Evolutionary conservation across 2,888 invertebrate species (phyloP).

Genomic region (Uloborus plumipes): DNA sequence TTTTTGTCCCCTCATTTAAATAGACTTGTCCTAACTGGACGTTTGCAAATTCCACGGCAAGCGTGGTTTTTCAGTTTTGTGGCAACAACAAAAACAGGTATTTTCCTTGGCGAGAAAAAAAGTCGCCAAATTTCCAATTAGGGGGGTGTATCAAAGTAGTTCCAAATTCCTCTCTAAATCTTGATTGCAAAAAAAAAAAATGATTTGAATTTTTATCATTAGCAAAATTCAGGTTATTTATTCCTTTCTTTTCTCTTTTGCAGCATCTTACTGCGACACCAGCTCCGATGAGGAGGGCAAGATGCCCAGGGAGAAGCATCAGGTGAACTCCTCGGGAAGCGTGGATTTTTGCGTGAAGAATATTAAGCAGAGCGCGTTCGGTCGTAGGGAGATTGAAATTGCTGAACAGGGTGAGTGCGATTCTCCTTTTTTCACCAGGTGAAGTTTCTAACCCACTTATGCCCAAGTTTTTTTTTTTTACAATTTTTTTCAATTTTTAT

Average conservation of each 20-base stretch:
- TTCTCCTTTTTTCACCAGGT: not conserved
- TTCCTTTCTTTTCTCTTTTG: not conserved
- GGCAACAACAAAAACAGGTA: too few species aligned
- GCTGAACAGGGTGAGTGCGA: slow-evolving; percentile 85
- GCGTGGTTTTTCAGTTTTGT: too few species aligned
- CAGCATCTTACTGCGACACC: slow-evolving; percentile 81
- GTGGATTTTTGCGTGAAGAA: slow-evolving; percentile 95
- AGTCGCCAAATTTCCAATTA: too few species aligned
- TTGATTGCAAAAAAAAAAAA: not conserved
- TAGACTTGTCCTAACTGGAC: too few species aligned
- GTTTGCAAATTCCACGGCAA: too few species aligned
- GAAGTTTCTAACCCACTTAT: too few species aligned
- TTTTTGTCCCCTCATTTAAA: too few species aligned
- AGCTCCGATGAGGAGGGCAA: slow-evolving; percentile 95
- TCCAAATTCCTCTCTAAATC: not conserved
- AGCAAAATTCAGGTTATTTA: not conserved
- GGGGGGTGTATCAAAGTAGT: too few species aligned
- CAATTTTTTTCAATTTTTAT: too few species aligned
- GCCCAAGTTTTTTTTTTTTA: too few species aligned
- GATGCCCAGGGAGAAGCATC: slow-evolving; percentile 91
- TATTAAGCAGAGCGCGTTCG: slow-evolving; percentile 92
- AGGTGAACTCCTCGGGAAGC: slow-evolving; percentile 86
- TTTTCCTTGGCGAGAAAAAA: too few species aligned
- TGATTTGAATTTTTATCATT: not conserved
- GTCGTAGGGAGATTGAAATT: slow-evolving; percentile 95